Evolutionary conservation across 2,113 vertebrate genomes (phyloP), one percentile per base, ranked within the genome.

Genomic region (Ardeotis arabs): DNA sequence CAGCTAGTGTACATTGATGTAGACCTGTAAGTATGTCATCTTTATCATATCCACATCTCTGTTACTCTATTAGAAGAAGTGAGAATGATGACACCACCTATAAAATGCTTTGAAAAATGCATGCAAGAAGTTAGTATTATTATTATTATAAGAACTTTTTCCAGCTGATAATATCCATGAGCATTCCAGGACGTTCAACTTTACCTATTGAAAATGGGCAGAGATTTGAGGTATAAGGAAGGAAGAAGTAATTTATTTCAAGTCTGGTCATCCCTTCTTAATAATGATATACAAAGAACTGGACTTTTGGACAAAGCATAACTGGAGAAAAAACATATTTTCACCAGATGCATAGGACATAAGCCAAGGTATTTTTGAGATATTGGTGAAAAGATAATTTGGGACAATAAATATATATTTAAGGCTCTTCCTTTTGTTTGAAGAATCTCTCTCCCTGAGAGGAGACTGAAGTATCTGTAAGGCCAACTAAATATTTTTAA

Each of bases 71-170:
- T 89, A 95, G 87, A 95, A 94, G 83, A 96, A 89, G 39, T 91
- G 77, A 62, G 84, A 89, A 97, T 78, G 89, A 95, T 89, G 84
- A 64, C 77, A 95, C 56, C 84, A 87, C 77, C 87, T 93, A 67
- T 69, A 91, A 93, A 97, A 94, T 37, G 37, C 87, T 96, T 94
- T 95, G 89, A 91, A 95, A 93, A 95, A 91, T 33, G 29, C 53
- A 41, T 79, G 62, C 45, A 87, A 87, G 72, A 74, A 92, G 60
- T 58, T 60, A 94, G 64, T 84, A 84, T 93, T 94, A n/a, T 92
- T 94, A 94, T 95, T 86, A 90, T 88, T 73, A 85, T 91, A 77
- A 79, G 77, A 87, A 69, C 55, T 79, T 96, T 94, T 93, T 64
- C 80, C 89, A 95, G 77, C 78, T 92, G 72, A 88, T 81, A 84